Percentiles rank a stretch among this genome's conserved stretches.
Conservation (phyloP, 2,888 invertebrate genomes). For the Clitarchus hookeri region DNA sequence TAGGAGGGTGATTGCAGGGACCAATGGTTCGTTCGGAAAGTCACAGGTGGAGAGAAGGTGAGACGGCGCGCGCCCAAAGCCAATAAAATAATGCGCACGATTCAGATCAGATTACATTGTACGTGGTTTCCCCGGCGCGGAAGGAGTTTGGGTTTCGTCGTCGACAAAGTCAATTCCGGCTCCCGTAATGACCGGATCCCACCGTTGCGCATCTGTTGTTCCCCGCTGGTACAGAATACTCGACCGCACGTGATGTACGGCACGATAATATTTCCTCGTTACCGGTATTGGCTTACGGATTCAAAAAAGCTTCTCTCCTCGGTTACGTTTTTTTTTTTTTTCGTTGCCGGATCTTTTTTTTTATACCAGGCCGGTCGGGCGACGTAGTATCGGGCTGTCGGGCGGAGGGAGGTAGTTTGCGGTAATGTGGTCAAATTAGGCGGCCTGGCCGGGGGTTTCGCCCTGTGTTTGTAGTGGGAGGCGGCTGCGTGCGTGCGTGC, state of each 20-base stretch:
- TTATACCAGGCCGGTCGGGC: not conserved
- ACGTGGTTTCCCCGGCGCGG: not conserved
- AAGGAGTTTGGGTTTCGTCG: not conserved
- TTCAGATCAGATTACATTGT: not conserved
- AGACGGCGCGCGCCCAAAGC: no score
- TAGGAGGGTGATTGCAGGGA: no score
- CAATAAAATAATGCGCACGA: not conserved
- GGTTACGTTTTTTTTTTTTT: not conserved
- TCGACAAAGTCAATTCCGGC: not conserved
- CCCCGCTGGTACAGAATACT: not conserved
- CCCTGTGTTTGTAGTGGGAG: constrained; percentile 1
- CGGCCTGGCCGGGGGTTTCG: not conserved
- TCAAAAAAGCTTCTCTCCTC: not conserved
- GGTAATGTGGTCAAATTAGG: constrained; percentile 14
- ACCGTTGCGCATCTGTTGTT: not conserved
- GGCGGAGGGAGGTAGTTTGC: constrained; percentile 6
- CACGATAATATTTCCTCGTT: constrained; percentile 7
- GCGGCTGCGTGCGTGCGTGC: not conserved
- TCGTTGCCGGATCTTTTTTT: not conserved
- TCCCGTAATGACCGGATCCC: not conserved
- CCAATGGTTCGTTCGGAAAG: no score
- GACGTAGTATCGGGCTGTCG: not conserved
- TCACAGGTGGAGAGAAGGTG: no score
- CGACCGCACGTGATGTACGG: not conserved
- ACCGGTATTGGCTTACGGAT: constrained; percentile 4